A percentile compares a stretch with the other conserved stretches of the same genome.
Conservation (phyloP, 2,888 invertebrate genomes). For the Thereva nobilitata region DNA sequence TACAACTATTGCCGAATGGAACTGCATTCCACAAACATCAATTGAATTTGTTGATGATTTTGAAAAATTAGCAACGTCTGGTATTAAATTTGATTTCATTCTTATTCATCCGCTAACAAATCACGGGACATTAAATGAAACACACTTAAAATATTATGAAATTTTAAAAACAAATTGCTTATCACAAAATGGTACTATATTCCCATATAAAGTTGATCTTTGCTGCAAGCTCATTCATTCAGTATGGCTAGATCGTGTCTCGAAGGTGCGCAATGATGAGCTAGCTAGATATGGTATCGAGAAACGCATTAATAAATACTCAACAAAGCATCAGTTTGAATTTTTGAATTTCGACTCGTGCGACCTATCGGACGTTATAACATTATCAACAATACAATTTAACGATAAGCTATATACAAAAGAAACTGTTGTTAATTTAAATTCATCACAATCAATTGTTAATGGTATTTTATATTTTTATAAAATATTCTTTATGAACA, state of each 20-base stretch:
- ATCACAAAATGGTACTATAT: slow-evolving; percentile 35
- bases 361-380: slow-evolving; percentile 37
- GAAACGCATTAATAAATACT: slow-evolving; percentile 38
- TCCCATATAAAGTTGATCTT: slow-evolving; percentile 38
- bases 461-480: slow-evolving; percentile 41
- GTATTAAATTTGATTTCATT: slow-evolving; percentile 39
- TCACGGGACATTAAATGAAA: slow-evolving; percentile 35
- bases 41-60: slow-evolving; percentile 39
- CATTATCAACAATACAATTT: slow-evolving; percentile 33
- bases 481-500: slow-evolving; percentile 37
- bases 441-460: slow-evolving; percentile 15
- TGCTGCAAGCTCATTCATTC: slow-evolving; percentile 40
- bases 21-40: slow-evolving; percentile 34
- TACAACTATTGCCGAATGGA: slow-evolving; percentile 34
- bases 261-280: slow-evolving; percentile 24
- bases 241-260: slow-evolving; percentile 37
- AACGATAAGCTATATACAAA: slow-evolving; percentile 31
- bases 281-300: slow-evolving; percentile 24
- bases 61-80: slow-evolving; percentile 17
- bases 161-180: slow-evolving; percentile 28
- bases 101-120: slow-evolving; percentile 40
- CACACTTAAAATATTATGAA: slow-evolving; percentile 38
- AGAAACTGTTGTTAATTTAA: slow-evolving; percentile 37
- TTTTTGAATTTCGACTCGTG: slow-evolving; percentile 34
- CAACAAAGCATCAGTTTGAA: slow-evolving; percentile 40